A percentile compares a stretch with the other conserved stretches of the same genome.
phyloP scores from a whole-genome alignment of 2,113 vertebrate genomes.

The Diadophis punctatus region DNA sequence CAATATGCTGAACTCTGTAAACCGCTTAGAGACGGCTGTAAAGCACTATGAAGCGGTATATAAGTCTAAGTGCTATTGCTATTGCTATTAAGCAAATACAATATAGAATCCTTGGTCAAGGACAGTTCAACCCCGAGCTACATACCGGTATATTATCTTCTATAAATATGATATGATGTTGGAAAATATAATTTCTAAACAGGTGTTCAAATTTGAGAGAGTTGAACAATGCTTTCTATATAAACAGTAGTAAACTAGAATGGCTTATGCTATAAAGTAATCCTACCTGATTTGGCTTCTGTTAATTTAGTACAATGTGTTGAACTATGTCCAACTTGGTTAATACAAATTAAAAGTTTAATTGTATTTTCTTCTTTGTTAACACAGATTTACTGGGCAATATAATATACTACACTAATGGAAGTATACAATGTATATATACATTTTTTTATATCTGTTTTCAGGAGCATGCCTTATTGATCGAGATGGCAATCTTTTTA shows the following conservation, averaged over 20 bases:
- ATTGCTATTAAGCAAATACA: neutral
- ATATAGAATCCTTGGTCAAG: no score
- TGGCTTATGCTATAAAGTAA: neutral
- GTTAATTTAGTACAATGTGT: neutral
- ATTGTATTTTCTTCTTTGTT: neutral
- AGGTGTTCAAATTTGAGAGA: neutral
- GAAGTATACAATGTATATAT: neutral
- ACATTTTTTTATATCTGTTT: slow-evolving; percentile 45
- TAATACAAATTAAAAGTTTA: neutral
- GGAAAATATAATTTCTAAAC: neutral
- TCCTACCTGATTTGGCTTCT: neutral
- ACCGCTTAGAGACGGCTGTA: no score
- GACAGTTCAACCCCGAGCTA: no score
- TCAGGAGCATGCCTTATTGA: slow-evolving; percentile 72
- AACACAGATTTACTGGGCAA: neutral
- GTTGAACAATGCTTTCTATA: neutral
- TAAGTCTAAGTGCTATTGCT: no score
- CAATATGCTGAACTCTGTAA: no score
- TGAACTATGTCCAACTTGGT: neutral
- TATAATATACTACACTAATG: neutral
- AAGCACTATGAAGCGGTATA: no score
- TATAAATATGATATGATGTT: neutral
- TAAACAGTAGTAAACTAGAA: neutral
- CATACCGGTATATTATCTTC: no score
- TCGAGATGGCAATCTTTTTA: slow-evolving; percentile 69